Conservation (phyloP, 2,888 invertebrate species). For the Graphium colonna region DNA sequence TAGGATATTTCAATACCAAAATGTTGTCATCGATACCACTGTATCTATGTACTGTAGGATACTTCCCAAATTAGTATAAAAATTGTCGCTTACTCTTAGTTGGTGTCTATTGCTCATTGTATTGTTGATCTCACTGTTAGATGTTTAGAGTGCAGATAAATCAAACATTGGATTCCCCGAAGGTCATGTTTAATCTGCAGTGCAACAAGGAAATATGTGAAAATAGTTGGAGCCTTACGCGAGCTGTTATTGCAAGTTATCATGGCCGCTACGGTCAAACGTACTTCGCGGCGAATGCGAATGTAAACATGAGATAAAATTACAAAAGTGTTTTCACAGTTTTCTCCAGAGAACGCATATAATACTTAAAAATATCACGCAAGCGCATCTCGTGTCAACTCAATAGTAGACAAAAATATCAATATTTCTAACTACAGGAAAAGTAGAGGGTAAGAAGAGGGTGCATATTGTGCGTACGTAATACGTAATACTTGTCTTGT, state of each 20-base stretch:
- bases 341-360: too few species aligned
- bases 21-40: too few species aligned
- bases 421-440: too few species aligned
- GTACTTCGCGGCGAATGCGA: background rate
- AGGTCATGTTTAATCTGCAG: background rate
- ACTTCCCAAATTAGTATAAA: background rate
- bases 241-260: background rate
- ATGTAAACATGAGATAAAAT: background rate
- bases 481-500: slow-evolving; percentile 31
- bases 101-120: too few species aligned
- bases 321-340: background rate
- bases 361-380: too few species aligned
- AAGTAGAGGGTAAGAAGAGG: background rate
- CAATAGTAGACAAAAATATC: too few species aligned
- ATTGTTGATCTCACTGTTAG: background rate
- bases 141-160: background rate
- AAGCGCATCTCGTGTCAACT: too few species aligned
- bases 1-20: too few species aligned
- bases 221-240: background rate
- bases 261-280: background rate
- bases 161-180: background rate
- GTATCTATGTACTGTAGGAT: too few species aligned
- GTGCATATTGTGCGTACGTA: background rate
- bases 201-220: background rate
- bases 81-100: background rate